Percentiles rank a stretch among this genome's conserved stretches.
Evolutionary conservation across 37 sponge, comb jelly and placozoan species (phyloP).

Genomic region (Aphrocallistes beatrix): DNA sequence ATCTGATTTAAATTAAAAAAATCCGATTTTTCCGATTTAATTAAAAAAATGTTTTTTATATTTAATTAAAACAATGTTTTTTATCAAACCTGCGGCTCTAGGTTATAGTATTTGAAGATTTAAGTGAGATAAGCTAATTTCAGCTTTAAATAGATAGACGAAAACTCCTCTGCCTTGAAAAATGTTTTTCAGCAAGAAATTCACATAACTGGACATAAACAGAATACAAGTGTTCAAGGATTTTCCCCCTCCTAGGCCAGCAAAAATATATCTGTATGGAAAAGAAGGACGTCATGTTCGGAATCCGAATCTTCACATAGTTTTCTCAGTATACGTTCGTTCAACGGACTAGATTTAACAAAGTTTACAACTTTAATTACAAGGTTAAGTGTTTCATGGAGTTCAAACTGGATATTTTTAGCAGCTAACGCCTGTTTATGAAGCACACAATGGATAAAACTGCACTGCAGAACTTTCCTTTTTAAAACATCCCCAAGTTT

Average conservation of each 20-base stretch:
- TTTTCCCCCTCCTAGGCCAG: conserved; percentile 9
- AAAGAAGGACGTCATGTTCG: background rate
- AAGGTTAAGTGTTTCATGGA: background rate
- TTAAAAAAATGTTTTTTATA: background rate
- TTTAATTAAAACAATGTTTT: background rate
- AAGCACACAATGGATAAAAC: background rate
- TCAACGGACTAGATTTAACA: background rate
- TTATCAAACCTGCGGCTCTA: background rate
- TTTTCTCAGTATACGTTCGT: background rate
- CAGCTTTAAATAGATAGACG: conserved; percentile 1
- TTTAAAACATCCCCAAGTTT: background rate
- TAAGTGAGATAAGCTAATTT: conserved; percentile 12
- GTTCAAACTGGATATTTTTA: background rate
- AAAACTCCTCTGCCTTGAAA: background rate
- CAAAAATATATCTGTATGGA: background rate
- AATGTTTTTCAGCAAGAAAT: conserved; percentile 7
- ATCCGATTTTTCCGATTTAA: too few species aligned
- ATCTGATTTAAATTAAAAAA: too few species aligned
- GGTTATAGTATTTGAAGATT: background rate
- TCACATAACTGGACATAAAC: conserved; percentile 14
- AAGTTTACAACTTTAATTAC: background rate
- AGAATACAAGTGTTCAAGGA: background rate
- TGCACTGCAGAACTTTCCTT: background rate
- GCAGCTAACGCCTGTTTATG: too few species aligned
- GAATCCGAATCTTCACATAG: conserved; percentile 2